These are phyloP conservation scores for Bolborhynchus lineola DNA, from an alignment of 2,113 vertebrate genomes.

Conservation along the genomic window DNA sequence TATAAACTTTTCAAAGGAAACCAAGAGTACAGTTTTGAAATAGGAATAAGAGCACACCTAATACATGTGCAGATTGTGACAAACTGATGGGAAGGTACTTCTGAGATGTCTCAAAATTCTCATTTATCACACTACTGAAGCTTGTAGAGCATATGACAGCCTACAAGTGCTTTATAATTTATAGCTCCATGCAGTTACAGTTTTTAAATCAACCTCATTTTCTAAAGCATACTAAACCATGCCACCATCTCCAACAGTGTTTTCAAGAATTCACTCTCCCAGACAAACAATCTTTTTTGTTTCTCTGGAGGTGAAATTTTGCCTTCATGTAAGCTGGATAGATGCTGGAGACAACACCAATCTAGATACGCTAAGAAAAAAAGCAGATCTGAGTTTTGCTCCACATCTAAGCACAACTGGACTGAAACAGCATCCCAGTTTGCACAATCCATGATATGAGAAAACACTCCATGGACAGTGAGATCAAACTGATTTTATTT, in stretches of 20 bases:
- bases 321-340: not conserved
- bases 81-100: not conserved
- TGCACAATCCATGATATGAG: not conserved
- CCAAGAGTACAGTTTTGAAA: not conserved
- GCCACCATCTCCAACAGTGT: not conserved
- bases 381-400: not conserved
- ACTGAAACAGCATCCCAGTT: not conserved
- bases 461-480: not conserved
- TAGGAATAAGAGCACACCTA: not conserved
- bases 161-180: not conserved
- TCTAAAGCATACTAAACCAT: not conserved
- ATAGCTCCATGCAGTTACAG: not conserved
- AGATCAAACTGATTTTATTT: not conserved
- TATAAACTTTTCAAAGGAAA: slow-evolving; percentile 10
- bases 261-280: not conserved
- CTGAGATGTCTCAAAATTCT: not conserved
- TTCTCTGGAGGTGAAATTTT: not conserved
- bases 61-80: not conserved
- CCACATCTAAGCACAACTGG: not conserved
- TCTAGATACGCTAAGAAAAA: not conserved
- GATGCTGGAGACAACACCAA: not conserved
- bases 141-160: not conserved
- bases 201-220: not conserved
- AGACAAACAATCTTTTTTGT: not conserved
- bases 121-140: not conserved